A percentile compares a stretch with the other conserved stretches of the same genome.
Evolutionary conservation across 2,113 vertebrate species (phyloP).

Genomic region (Crotalus viridis): DNA sequence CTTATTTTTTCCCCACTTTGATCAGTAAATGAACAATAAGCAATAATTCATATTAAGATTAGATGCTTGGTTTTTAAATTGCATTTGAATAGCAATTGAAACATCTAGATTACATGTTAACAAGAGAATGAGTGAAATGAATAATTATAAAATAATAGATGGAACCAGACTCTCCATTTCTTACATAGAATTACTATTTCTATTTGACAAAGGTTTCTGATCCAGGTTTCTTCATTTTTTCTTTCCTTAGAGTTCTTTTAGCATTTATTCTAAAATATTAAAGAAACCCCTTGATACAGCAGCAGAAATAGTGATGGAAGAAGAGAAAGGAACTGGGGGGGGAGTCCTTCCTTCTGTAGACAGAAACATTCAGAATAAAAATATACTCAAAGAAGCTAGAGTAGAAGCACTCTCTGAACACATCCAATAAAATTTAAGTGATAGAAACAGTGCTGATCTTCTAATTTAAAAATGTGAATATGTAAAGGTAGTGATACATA

Average conservation of each 20-base stretch:
- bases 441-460: background rate
- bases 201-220: background rate
- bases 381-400: background rate
- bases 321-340: background rate
- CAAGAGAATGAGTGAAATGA: background rate
- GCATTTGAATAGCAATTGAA: background rate
- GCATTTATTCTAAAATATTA: background rate
- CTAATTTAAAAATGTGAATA: background rate
- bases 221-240: background rate
- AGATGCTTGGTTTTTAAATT: background rate
- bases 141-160: background rate
- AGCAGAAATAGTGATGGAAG: background rate
- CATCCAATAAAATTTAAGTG: background rate
- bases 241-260: too few species aligned
- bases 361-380: background rate
- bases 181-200: background rate
- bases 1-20: background rate
- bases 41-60: background rate
- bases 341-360: background rate
- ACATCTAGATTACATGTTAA: constrained; percentile 16
- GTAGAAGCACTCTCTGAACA: background rate
- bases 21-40: background rate
- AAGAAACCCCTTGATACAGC: background rate
- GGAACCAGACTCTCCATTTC: background rate
- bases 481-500: constrained; percentile 37